Conservation (phyloP, 1,140 invertebrate genomes). For the Formica selysi region DNA sequence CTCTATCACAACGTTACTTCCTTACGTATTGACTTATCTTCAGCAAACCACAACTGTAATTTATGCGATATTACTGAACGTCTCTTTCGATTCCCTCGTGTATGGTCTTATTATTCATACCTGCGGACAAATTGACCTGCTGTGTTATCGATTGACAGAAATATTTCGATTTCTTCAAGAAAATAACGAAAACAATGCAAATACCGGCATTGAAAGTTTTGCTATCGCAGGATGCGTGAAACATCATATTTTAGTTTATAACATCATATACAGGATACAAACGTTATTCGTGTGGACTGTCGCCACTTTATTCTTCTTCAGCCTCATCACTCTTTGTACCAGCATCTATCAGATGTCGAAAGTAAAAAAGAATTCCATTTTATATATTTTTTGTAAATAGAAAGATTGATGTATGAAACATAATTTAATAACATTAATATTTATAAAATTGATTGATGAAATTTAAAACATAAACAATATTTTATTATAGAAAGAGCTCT, state of each 20-base stretch:
- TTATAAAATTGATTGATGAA: too few relatives aligned
- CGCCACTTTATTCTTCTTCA: conserved; percentile 41
- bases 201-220: neutral
- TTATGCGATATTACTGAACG: conserved; percentile 28
- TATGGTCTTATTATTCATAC: conserved; percentile 60
- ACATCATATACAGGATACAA: conserved; percentile 40
- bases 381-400: neutral
- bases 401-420: neutral
- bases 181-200: neutral
- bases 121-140: conserved; percentile 54
- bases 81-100: conserved; percentile 47
- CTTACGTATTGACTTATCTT: conserved; percentile 44
- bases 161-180: neutral
- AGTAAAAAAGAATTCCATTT: neutral
- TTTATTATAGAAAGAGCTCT: conserved; percentile 17
- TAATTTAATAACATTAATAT: neutral
- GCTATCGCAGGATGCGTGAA: conserved; percentile 35
- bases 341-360: conserved; percentile 57
- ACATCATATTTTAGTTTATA: conserved; percentile 40
- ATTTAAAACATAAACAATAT: neutral
- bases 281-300: conserved; percentile 44
- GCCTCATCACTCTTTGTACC: conserved; percentile 50
- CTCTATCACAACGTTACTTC: conserved; percentile 19
- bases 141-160: conserved; percentile 36
- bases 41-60: neutral